Base-by-base conservation (phyloP, 2,113 vertebrate genomes). In the Myotis davidii region DNA sequence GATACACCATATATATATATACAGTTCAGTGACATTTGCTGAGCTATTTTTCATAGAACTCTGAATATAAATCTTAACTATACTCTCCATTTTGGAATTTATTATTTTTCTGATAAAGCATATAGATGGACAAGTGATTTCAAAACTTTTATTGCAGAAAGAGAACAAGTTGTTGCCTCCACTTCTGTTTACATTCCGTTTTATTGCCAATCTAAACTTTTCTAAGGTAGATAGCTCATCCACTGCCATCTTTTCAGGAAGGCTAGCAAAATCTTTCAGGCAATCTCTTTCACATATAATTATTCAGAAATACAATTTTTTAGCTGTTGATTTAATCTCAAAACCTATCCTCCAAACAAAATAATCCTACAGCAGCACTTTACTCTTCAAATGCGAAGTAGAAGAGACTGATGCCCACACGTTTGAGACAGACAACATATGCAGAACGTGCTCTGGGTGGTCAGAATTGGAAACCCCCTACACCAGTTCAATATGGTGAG, bases 301-400 rank as follows among this genome's bases (percentile, higher is more conserved):
- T 83, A 86, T 84, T 82, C 76, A 45, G 50, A 96, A 84, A 77
- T 84, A 56, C 20, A 34, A 79, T 37, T 84, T 92, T 92, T 91
- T 59, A 50, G 32, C 59, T 65, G 70, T 52, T 76, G 87, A 56
- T 95, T 89, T 92, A 64, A 87, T 92, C 42, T 94, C 50, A 76
- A 83, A 94, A 70, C n/a, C 21, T 23, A 70, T 59, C 29, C 54
- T 77, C 37, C 39, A 87, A 95, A 79, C 39, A 84, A 86, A 84
- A 59, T 69, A 76, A 65, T 77, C 27, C 13, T 59, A 64, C 21
- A 90, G 37, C 56, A 67, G 72, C 29, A 65, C 25, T 72, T 64
- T 16, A 23, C 16, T 88, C 39, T 52, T 79, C 82, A 82, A 72
- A 77, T 77, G 89, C 34, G 39, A 81, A 88, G 20, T 34, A 34